Evolutionary conservation across 37 sponge, comb jelly and placozoan species (phyloP).

Genomic region (Halisarca cf. caerulea): DNA sequence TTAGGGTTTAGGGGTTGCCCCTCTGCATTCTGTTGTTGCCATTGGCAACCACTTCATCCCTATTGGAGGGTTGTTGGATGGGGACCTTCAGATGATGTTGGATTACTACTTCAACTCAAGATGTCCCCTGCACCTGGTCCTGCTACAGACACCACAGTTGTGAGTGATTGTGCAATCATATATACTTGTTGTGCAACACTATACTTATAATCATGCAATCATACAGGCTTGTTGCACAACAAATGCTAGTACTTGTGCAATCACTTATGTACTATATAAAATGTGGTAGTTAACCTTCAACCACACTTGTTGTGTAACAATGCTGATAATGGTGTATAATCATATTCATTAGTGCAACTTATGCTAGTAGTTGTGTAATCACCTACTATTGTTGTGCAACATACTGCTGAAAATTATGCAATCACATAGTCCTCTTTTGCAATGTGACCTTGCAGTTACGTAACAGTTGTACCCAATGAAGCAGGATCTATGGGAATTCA

Average conservation of each 20-base stretch:
- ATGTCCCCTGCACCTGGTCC: background rate
- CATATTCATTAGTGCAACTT: too few relatives aligned
- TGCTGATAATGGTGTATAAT: too few relatives aligned
- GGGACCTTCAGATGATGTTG: background rate
- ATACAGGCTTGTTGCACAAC: background rate
- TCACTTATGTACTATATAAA: too few relatives aligned
- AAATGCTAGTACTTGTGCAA: too few relatives aligned
- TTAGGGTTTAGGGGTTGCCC: background rate
- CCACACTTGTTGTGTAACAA: too few relatives aligned
- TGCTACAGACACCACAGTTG: constrained; percentile 11
- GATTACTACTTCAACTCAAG: background rate
- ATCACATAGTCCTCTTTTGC: background rate
- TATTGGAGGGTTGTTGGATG: background rate
- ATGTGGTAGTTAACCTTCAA: too few relatives aligned
- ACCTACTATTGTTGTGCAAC: too few relatives aligned
- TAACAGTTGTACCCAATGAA: background rate
- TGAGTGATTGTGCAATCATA: background rate
- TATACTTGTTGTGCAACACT: background rate
- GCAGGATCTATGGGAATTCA: constrained; percentile 62
- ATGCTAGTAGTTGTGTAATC: too few relatives aligned
- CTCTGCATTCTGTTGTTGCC: constrained; percentile 13
- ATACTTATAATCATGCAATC: background rate
- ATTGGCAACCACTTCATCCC: constrained; percentile 11
- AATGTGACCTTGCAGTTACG: background rate
- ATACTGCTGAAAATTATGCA: too few relatives aligned